Conservation (phyloP, 2,888 invertebrate genomes). For the Argyresthia goedartella region DNA sequence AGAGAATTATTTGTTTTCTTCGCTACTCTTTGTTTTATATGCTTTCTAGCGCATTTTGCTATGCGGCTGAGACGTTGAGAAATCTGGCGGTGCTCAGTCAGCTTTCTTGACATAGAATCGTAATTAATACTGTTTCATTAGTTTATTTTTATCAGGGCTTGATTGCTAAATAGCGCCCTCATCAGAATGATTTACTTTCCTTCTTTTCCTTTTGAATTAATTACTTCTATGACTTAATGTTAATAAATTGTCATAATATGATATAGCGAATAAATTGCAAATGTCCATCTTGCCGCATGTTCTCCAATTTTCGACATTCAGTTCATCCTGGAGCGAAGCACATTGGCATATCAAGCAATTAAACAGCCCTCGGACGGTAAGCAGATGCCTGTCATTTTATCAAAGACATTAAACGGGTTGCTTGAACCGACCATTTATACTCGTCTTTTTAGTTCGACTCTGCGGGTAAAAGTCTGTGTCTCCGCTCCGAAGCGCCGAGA, state of each 20-base stretch:
- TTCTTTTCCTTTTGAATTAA: too few relatives aligned
- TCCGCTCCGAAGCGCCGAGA: constrained; percentile 28
- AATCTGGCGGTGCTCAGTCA: too few relatives aligned
- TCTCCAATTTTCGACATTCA: constrained; percentile 24
- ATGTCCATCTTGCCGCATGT: too few relatives aligned
- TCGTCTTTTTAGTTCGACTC: constrained; percentile 35
- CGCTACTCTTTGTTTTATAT: constrained; percentile 22
- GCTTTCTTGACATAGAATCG: too few relatives aligned
- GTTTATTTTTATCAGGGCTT: too few relatives aligned
- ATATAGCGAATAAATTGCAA: too few relatives aligned
- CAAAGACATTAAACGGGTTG: constrained; percentile 66
- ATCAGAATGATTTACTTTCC: too few relatives aligned
- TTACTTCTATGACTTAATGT: too few relatives aligned
- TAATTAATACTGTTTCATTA: too few relatives aligned
- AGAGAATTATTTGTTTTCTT: constrained; percentile 50
- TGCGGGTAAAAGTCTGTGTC: constrained; percentile 45
- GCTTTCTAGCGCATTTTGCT: constrained; percentile 4
- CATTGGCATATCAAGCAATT: constrained; percentile 55
- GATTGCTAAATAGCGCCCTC: too few relatives aligned
- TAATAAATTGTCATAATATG: too few relatives aligned
- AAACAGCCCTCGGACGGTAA: constrained; percentile 54
- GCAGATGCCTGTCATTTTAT: constrained; percentile 67
- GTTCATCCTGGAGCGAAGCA: not conserved
- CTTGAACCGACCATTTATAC: constrained; percentile 54
- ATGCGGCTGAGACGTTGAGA: not conserved